Evolutionary conservation across 2,888 invertebrate species (phyloP).

Genomic region (Nasonia oneida): DNA sequence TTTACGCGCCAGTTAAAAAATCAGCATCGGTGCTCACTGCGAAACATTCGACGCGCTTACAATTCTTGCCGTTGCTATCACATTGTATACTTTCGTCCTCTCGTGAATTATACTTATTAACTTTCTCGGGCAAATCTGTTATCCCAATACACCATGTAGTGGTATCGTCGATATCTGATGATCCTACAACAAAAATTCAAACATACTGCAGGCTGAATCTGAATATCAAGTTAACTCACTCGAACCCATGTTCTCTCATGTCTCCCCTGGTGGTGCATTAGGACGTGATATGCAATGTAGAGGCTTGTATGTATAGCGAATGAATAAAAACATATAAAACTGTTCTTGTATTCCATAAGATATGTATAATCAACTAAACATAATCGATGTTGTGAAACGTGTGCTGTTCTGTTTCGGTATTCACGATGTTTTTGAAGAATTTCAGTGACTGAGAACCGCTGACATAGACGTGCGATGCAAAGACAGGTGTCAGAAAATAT

Average conservation of each 20-base stretch:
- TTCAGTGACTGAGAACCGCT: constrained; percentile 32
- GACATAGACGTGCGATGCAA: constrained; percentile 25
- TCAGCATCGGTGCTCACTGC: constrained; percentile 66
- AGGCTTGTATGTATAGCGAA: background rate
- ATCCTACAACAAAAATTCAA: constrained; percentile 49
- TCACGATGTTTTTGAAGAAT: background rate
- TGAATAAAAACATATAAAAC: constrained; percentile 19
- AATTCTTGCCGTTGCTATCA: constrained; percentile 67
- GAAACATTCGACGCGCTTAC: constrained; percentile 68
- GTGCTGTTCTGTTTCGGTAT: background rate
- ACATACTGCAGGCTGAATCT: constrained; percentile 9
- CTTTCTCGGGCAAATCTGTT: constrained; percentile 63
- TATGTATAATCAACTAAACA: background rate
- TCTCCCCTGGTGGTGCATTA: constrained; percentile 35
- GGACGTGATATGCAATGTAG: background rate
- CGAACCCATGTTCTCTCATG: constrained; percentile 2
- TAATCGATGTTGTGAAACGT: background rate
- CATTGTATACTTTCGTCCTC: constrained; percentile 68
- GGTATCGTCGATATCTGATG: constrained; percentile 46
- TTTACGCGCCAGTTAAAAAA: constrained; percentile 61
- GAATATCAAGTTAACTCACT: background rate
- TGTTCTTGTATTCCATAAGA: background rate
- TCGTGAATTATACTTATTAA: constrained; percentile 65
- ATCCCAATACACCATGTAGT: constrained; percentile 59
- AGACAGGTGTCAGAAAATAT: constrained; percentile 51